Evolutionary conservation across 2,888 invertebrate genomes (phyloP).

Genomic region (Torymus auratus): DNA sequence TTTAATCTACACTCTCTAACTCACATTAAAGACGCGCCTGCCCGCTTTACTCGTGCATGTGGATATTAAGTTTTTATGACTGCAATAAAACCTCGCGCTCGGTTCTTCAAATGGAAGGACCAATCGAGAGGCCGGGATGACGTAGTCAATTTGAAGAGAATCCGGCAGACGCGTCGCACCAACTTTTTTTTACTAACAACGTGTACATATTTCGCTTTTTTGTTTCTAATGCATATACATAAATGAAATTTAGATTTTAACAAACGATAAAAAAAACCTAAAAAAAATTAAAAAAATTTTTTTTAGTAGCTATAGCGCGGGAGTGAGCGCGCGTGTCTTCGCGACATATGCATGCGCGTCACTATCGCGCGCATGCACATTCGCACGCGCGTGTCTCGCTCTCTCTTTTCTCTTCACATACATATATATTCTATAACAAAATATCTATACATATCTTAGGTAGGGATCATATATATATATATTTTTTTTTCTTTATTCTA

Average conservation of each 20-base stretch:
- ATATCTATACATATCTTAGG: conserved; percentile 62
- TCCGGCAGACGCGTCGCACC: conserved; percentile 53
- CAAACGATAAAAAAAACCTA: too few species aligned
- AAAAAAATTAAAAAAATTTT: too few species aligned
- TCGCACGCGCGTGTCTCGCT: conserved; percentile 11
- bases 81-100: background rate
- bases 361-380: conserved; percentile 44
- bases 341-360: conserved; percentile 42
- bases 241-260: conserved; percentile 18
- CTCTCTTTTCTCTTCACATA: conserved; percentile 19
- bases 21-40: conserved; percentile 65
- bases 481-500: conserved; percentile 47
- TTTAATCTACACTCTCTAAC: conserved; percentile 65
- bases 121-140: background rate
- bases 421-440: conserved; percentile 64
- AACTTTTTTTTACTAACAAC: conserved; percentile 74
- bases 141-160: too few species aligned
- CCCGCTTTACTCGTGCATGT: conserved; percentile 56
- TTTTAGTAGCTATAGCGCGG: background rate
- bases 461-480: conserved; percentile 43
- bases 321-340: conserved; percentile 10
- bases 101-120: conserved; percentile 2
- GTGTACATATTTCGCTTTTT: conserved; percentile 77
- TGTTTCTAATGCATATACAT: conserved; percentile 75
- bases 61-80: too few species aligned